These are phyloP conservation scores for Anser cygnoides DNA, from an alignment of 2,113 vertebrate species.

Conservation along the genomic window DNA sequence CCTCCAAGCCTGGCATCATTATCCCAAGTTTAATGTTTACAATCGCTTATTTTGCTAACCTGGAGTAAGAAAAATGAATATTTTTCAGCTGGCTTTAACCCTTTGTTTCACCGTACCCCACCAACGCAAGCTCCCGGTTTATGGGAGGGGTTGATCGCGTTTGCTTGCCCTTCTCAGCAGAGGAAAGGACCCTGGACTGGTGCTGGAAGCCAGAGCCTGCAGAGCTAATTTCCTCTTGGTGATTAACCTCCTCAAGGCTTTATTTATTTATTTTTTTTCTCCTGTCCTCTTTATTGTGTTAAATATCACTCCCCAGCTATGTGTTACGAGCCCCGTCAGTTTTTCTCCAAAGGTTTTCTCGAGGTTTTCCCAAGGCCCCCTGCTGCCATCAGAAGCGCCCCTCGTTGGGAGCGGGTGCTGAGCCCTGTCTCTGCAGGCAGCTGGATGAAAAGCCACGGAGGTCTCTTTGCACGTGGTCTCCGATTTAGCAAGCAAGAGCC, in stretches of 20 bases:
- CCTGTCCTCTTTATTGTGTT: not conserved
- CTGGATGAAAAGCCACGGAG: not conserved
- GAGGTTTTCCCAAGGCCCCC: not conserved
- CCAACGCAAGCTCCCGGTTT: fast-evolving
- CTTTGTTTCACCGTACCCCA: not conserved
- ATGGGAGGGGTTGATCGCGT: not conserved
- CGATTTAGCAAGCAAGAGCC: not conserved
- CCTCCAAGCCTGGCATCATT: not conserved
- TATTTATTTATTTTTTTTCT: not conserved
- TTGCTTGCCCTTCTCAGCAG: not conserved
- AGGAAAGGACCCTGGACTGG: not conserved
- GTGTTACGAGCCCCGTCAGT: constrained; percentile 33
- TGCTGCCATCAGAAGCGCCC: not conserved
- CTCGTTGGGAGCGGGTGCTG: not conserved
- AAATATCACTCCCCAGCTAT: constrained; percentile 20
- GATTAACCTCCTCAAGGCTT: not conserved
- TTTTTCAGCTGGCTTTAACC: not conserved
- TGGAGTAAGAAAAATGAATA: not conserved
- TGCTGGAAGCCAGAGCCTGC: not conserved
- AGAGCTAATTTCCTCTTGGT: not conserved
- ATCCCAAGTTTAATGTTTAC: not conserved
- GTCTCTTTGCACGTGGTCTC: not conserved
- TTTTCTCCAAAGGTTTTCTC: not conserved
- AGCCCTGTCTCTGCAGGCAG: not conserved
- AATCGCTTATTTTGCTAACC: not conserved